phyloP scores from a whole-genome alignment of 2,113 vertebrate genomes.

The Pygoscelis adeliae region DNA sequence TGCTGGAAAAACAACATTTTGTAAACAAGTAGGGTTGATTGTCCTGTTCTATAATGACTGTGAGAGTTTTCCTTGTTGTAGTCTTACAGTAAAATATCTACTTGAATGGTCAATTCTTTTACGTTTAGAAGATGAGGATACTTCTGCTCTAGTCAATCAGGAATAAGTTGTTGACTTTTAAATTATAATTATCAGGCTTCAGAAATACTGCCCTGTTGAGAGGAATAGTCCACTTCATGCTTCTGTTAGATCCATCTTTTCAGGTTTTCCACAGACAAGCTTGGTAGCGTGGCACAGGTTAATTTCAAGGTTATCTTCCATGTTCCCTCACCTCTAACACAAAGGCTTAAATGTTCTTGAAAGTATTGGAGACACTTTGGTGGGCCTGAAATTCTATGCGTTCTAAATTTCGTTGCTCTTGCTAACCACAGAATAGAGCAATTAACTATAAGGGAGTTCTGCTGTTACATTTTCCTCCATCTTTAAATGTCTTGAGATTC shows the following conservation, averaged over 20 bases:
- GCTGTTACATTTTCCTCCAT: background rate
- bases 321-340: background rate
- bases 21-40: background rate
- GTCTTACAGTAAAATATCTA: background rate
- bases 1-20: background rate
- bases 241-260: background rate
- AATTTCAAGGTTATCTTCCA: background rate
- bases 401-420: background rate
- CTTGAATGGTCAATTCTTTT: background rate
- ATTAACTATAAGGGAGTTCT: background rate
- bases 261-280: background rate
- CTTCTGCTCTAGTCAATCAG: background rate
- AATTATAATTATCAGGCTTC: background rate
- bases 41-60: background rate
- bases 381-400: background rate
- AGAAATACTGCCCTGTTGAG: background rate
- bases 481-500: background rate
- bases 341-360: background rate
- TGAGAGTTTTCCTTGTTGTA: background rate
- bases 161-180: background rate
- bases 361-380: background rate
- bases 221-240: background rate
- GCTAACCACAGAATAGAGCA: background rate
- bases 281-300: background rate
- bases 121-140: background rate